A percentile compares a stretch with the other conserved stretches of the same genome.
Conservation (phyloP, 2,888 invertebrate species). For the Malthinus seriepunctatus region DNA sequence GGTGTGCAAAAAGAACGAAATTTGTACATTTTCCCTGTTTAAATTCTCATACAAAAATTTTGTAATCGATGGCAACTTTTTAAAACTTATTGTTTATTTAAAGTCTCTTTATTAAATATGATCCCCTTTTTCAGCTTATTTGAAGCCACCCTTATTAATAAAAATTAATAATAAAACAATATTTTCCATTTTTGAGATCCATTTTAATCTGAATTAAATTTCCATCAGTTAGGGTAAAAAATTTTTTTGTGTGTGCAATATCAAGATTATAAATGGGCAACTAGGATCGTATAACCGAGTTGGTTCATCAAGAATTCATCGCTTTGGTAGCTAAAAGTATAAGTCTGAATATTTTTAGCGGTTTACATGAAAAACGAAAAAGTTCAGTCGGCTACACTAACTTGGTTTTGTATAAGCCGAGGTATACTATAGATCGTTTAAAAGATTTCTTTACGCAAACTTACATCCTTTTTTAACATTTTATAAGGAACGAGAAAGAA, state of each 20-base stretch:
- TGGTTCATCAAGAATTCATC: constrained; percentile 36
- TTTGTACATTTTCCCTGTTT: too few relatives aligned
- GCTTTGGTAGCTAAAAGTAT: constrained; percentile 32
- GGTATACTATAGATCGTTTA: constrained; percentile 20
- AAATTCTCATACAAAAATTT: too few relatives aligned
- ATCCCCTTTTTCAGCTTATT: too few relatives aligned
- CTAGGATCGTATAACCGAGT: constrained; percentile 27
- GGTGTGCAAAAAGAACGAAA: too few relatives aligned
- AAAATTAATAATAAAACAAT: too few relatives aligned
- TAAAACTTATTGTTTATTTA: too few relatives aligned
- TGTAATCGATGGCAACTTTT: too few relatives aligned
- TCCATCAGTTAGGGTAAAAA: too few relatives aligned
- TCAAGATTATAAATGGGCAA: constrained; percentile 19
- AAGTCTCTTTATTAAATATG: too few relatives aligned
- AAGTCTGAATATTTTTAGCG: constrained; percentile 34
- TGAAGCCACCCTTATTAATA: too few relatives aligned
- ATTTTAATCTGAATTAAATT: too few relatives aligned
- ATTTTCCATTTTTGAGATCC: too few relatives aligned
- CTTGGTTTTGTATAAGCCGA: constrained; percentile 28
- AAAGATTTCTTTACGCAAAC: constrained; percentile 23
- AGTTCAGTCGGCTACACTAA: constrained; percentile 34
- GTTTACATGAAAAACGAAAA: constrained; percentile 33
- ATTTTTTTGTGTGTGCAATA: background rate
- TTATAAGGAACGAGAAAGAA: background rate
- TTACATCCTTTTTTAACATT: constrained; percentile 14